Base-by-base conservation (phyloP, 2,888 invertebrate genomes). In the Heteromyza rotundicornis region DNA sequence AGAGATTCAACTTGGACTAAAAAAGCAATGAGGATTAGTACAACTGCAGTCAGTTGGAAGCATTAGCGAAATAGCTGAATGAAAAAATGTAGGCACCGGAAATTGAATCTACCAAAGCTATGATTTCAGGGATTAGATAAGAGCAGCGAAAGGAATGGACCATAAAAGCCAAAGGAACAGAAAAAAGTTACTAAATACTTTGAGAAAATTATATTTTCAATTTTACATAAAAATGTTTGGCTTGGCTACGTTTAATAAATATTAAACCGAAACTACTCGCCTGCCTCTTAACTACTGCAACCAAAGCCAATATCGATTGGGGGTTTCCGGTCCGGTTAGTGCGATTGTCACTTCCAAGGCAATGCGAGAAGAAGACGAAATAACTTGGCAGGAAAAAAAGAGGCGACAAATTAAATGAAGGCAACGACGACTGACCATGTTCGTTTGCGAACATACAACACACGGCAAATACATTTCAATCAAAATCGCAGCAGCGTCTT, bases 401-500 rank as follows among this genome's bases (percentile, higher is more conserved):
- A 22, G 60, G 24, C 23, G 44, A 36, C 22, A 56, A 36, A 24
- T 20, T 40, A 56, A 44, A 56, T 14, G 23, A 22, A 40, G 16
- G 14, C 44, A 36, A 54, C 32, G 17, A n/a, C 40, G 17, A n/a
- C 40, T n/a, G 40, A 40, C 40, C 40, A 40, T 40, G 40, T 40
- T 40, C 27, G 7, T 27, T 27, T 27, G 8, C 40, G 3, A n/a
- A 3, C 47, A 47, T 35, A 19, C 19, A 32, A 24, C 12, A 20
- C 27, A 17, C 16, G 12, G 35, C 23, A 55, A 8, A 36, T 12
- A 22, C 16, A 55, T 50, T 23, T 51, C 56, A 57, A 60, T 24
- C 24, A 35, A 36, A 23, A 50, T 40, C 40, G 40, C 16, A n/a
- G 56, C 51, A 27, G 56, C 56, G 40, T 60, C 51, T 56, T 60